These are phyloP conservation scores for Odontesthes bonariensis DNA, from an alignment of 2,113 vertebrate genomes.

Conservation along the genomic window DNA sequence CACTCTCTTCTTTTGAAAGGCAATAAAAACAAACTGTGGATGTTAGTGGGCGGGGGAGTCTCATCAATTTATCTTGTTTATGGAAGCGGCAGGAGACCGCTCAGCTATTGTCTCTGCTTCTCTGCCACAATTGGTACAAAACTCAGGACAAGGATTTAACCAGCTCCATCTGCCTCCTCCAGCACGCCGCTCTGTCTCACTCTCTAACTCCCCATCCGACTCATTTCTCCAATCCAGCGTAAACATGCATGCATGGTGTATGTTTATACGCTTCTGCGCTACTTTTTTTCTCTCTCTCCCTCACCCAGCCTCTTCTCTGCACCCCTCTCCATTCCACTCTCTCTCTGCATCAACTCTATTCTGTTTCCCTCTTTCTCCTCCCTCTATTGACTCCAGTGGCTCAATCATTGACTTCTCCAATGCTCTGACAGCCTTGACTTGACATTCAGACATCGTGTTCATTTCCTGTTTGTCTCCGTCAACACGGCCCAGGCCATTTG, in stretches of 20 bases:
- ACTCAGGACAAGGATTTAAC: constrained; percentile 71
- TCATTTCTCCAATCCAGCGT: constrained; percentile 29
- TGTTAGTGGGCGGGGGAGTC: constrained; percentile 69
- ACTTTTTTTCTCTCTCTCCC: neutral
- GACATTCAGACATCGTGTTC: constrained; percentile 67
- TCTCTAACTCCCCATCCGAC: constrained; percentile 33
- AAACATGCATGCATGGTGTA: neutral
- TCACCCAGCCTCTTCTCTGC: neutral
- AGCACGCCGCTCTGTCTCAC: constrained; percentile 46
- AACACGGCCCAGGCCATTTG: constrained; percentile 47
- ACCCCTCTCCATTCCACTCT: neutral
- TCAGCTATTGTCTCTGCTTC: constrained; percentile 74
- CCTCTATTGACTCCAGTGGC: constrained; percentile 58
- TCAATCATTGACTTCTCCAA: constrained; percentile 66
- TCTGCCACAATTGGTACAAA: constrained; percentile 74
- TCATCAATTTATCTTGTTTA: constrained; percentile 77
- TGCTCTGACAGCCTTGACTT: constrained; percentile 63
- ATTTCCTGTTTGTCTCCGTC: constrained; percentile 58
- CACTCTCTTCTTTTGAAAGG: constrained; percentile 65
- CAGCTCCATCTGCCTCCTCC: constrained; percentile 69
- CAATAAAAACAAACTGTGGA: constrained; percentile 72
- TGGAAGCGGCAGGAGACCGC: constrained; percentile 71
- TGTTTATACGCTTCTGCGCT: constrained; percentile 12
- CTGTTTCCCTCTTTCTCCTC: neutral
- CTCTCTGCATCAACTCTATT: neutral